phyloP scores from a whole-genome alignment of 2,888 invertebrate species.

The Drosophila pseudotakahashii region DNA sequence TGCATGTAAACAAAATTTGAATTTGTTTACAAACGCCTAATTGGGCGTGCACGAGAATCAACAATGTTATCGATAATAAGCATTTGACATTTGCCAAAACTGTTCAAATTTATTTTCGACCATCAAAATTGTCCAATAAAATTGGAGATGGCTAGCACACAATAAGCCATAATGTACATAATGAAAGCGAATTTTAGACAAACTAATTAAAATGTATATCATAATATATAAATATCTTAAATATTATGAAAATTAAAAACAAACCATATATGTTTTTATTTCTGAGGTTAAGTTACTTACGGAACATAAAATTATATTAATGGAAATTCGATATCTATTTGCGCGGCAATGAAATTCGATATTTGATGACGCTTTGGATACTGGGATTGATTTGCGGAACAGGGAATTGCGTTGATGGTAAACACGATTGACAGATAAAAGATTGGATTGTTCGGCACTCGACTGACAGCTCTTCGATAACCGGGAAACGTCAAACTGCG shows the following conservation, averaged over 20 bases:
- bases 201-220: neutral
- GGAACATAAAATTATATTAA: slow-evolving; percentile 8
- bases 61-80: slow-evolving; percentile 28
- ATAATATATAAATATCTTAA: too few species aligned
- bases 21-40: slow-evolving; percentile 28
- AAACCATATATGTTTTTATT: too few species aligned
- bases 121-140: slow-evolving; percentile 7
- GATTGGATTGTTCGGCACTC: slow-evolving; percentile 28
- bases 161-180: slow-evolving; percentile 9
- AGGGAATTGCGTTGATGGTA: slow-evolving; percentile 24
- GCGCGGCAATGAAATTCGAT: slow-evolving; percentile 6
- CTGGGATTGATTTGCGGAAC: slow-evolving; percentile 34
- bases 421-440: slow-evolving; percentile 18
- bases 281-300: too few species aligned
- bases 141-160: neutral
- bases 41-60: slow-evolving; percentile 30
- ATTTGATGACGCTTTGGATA: slow-evolving; percentile 31
- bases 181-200: neutral
- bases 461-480: slow-evolving; percentile 21
- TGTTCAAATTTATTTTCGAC: slow-evolving; percentile 15
- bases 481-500: slow-evolving; percentile 45
- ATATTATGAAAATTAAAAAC: too few species aligned
- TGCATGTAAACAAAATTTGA: slow-evolving; percentile 22
- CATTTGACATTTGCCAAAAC: slow-evolving; percentile 32
- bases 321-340: slow-evolving; percentile 23